These are phyloP conservation scores for Agonopterix subpropinquella DNA, from an alignment of 2,888 invertebrate species.

Conservation along the genomic window DNA sequence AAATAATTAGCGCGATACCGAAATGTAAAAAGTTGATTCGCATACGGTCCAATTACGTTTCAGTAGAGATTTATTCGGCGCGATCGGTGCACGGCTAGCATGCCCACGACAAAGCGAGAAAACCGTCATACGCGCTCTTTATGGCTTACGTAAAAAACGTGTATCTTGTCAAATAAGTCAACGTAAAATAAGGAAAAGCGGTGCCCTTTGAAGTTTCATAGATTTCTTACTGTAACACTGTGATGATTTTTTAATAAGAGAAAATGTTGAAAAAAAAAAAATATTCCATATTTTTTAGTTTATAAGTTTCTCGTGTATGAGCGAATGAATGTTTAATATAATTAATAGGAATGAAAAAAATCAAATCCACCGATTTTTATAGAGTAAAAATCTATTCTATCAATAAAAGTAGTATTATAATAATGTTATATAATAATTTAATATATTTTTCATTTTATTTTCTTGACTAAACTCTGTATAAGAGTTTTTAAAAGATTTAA, in stretches of 20 bases:
- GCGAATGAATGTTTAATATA: slow-evolving; percentile 7
- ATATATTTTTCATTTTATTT: slow-evolving; percentile 16
- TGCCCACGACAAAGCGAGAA: too few species aligned
- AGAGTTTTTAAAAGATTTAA: slow-evolving; percentile 11
- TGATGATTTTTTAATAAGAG: slow-evolving; percentile 33
- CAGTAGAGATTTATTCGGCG: too few species aligned
- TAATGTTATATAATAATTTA: slow-evolving; percentile 11
- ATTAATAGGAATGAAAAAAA: slow-evolving; percentile 19
- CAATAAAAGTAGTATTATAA: slow-evolving; percentile 11
- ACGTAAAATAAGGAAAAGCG: slow-evolving; percentile 14
- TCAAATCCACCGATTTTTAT: slow-evolving; percentile 38
- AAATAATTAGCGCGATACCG: too few species aligned
- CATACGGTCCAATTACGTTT: too few species aligned
- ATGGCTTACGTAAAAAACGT: too few species aligned
- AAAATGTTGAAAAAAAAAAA: slow-evolving; percentile 25
- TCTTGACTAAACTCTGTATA: slow-evolving; percentile 12
- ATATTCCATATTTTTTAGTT: slow-evolving; percentile 29
- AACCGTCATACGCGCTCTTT: too few species aligned
- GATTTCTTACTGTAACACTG: slow-evolving; percentile 43
- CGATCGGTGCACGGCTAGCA: too few species aligned
- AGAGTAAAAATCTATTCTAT: slow-evolving; percentile 13
- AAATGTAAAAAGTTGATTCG: too few species aligned
- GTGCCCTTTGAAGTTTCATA: slow-evolving; percentile 14
- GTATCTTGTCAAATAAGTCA: background rate
- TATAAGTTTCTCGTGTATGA: slow-evolving; percentile 12